Evolutionary conservation across 2,888 invertebrate species (phyloP).

Genomic region (Cerceris ruficornis): DNA sequence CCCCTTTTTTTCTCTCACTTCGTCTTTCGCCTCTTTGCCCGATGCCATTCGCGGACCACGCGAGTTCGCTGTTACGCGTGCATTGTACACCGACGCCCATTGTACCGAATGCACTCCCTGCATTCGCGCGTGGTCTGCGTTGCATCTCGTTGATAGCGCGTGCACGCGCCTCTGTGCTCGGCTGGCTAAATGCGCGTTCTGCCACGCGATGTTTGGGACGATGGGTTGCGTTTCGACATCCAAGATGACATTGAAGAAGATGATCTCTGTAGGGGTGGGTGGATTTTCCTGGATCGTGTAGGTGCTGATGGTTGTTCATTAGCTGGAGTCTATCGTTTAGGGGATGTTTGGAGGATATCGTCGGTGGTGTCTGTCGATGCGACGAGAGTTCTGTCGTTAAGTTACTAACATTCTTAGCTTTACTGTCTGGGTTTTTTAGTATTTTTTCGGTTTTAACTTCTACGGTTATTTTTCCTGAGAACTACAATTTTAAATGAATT

Average conservation of each 20-base stretch:
- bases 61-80: not conserved
- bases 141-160: constrained; percentile 37
- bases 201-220: not conserved
- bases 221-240: not conserved
- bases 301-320: no score
- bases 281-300: no score
- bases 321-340: no score
- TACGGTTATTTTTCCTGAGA: no score
- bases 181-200: not conserved
- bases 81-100: constrained; percentile 23
- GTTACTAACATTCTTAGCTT: no score
- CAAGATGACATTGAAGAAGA: not conserved
- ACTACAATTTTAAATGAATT: no score
- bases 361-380: no score
- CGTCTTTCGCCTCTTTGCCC: not conserved
- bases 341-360: no score
- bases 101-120: constrained; percentile 18
- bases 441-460: no score
- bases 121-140: constrained; percentile 11
- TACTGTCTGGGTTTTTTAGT: no score
- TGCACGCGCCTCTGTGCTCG: not conserved
- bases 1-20: not conserved
- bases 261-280: no score
- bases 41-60: constrained; percentile 2
- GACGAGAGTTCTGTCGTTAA: no score